Base-by-base conservation (phyloP, 1,140 invertebrate species). In the Vanessa atalanta region DNA sequence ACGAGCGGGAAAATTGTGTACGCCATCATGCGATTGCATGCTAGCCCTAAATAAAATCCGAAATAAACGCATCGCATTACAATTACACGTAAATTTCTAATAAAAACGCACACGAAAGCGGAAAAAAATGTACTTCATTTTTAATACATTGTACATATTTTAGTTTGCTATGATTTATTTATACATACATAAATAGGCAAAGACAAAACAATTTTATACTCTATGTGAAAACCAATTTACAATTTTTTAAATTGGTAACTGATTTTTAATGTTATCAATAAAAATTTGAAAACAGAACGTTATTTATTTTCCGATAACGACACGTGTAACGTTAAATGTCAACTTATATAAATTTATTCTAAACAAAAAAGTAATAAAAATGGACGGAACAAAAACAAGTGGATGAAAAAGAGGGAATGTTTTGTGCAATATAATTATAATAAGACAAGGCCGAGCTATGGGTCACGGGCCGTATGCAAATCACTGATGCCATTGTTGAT, bases 391-490 rank as follows among this genome's bases (percentile, higher is more conserved):
- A 31, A 43, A 43, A 43, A 43, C 6, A 43, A 43, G 37, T 43
- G 7, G 7, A 43, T 43, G 13, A 14, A 57, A 26, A 57, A 26
- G 12, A 57, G 16, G 9, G 13, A 57, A 57, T 57, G 55, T 57
- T 57, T 57, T 53, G 7, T 53, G 50, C 15, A 53, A 53, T 51
- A 23, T 57, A 43, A 43, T 43, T 43, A 11, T 57, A 61, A 61
- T 37, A 37, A 37, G 16, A 31, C 84, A 85, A 87, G 84, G 84
- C 80, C 76, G 79, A 37, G 67, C 37, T 8, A 57, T 74, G 74
- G 88, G 86, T 87, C 86, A 87, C 81, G 88, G 83, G 78, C 84
- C 79, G 71, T 74, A 85, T 87, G 83, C 82, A 84, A 89, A 88
- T 87, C 82, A 70, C 79, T 78, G 85, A 83, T 81, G 80, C 76